Evolutionary conservation across 2,888 invertebrate species (phyloP).

Genomic region (Pollenia angustigena): DNA sequence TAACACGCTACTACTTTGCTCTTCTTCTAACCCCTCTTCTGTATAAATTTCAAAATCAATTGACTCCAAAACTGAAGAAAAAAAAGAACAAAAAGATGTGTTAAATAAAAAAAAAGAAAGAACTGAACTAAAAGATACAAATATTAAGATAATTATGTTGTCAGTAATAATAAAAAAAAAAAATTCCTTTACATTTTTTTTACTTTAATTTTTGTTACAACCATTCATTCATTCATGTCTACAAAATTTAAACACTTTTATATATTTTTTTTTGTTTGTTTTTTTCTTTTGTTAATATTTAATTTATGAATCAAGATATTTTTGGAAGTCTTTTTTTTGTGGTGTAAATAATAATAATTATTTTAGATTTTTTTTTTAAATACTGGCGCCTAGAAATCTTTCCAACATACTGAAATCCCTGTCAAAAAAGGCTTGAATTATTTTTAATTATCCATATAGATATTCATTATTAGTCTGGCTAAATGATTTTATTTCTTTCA

Average conservation of each 20-base stretch:
- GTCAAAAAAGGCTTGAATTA: slow-evolving; percentile 41
- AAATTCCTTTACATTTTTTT: slow-evolving; percentile 17
- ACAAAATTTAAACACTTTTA: slow-evolving; percentile 33
- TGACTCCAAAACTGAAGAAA: slow-evolving; percentile 3
- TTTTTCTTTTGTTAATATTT: slow-evolving; percentile 23
- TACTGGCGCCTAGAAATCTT: slow-evolving; percentile 41
- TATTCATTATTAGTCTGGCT: slow-evolving; percentile 51
- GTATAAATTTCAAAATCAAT: slow-evolving; percentile 40
- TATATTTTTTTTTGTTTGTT: neutral
- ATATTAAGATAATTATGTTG: slow-evolving; percentile 71
- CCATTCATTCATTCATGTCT: slow-evolving; percentile 33
- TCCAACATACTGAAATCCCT: neutral
- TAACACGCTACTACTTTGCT: slow-evolving; percentile 31
- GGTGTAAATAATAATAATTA: slow-evolving; percentile 32
- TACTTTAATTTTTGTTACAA: neutral
- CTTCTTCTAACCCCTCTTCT: neutral
- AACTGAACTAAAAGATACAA: slow-evolving; percentile 52
- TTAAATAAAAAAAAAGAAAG: slow-evolving; percentile 28
- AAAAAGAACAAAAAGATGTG: slow-evolving; percentile 20
- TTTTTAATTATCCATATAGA: slow-evolving; percentile 58
- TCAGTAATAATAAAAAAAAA: slow-evolving; percentile 52
- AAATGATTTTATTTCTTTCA: neutral
- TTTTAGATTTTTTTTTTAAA: slow-evolving; percentile 7
- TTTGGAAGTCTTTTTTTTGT: slow-evolving; percentile 19
- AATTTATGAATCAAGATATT: slow-evolving; percentile 26